Base-by-base conservation (phyloP, 2,888 invertebrate species). In the Hydroisotoma schaefferi region DNA sequence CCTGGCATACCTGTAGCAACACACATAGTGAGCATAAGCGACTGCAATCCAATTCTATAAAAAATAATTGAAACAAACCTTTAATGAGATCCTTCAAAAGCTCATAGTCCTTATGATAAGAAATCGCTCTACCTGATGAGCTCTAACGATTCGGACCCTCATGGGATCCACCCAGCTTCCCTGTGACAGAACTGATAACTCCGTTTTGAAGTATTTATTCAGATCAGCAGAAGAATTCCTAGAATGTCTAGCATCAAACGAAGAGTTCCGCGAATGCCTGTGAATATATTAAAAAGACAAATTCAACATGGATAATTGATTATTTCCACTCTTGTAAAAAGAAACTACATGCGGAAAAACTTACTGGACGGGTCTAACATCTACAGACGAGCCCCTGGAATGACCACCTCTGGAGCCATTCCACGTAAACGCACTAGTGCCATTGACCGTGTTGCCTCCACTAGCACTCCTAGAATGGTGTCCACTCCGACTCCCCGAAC, bases 11-110 rank as follows among this genome's bases (percentile, higher is more conserved):
- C 88, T 85, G 77, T 94, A 98, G 75, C 95, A 94, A 61, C 91
- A 90, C 23, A 97, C 90, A 79, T 93, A 94, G 79, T 97, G 93
- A 59, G 93, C 88, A 77, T 95, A 97, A 0, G 94, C 95, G 23
- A 94, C 94, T 23, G 91, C 93, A 67, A 99, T 90, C 91, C 95
- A 97, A 77, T 95, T 97, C 77, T 97, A 4, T 27, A 48, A 48
- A 28, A 15, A 23, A 27, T 27, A 5, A 48, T 48, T 5, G 12
- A 5, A 4, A n/a, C n/a, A 38, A 37, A 37, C 8, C 3, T 4
- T 6, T 38, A 52, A 28, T 27, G 10, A 46, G 22, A 22, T 5
- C 20, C 4, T 40, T 18, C n/a, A 20, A 40, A 40, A 5, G 20
- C 20, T 40, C 15, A 18, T 22, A 23, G 46, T 5, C 15, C 33